phyloP scores from a whole-genome alignment of 2,888 invertebrate genomes.

The Sinopyrophorus schimmeli region DNA sequence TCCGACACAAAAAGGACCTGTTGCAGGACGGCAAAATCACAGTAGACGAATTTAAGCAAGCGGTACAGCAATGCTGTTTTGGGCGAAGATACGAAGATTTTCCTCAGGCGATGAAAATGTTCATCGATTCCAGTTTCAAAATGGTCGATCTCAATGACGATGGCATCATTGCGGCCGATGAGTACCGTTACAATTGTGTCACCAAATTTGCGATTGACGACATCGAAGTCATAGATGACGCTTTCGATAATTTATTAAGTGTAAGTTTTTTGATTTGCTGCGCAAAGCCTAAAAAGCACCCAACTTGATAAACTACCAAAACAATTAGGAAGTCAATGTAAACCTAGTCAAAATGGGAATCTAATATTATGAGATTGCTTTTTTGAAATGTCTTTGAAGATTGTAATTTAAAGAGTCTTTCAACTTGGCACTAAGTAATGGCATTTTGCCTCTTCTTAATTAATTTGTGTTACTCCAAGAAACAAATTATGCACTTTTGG shows the following conservation, averaged over 20 bases:
- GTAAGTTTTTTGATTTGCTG: too few species aligned
- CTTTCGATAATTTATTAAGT: conserved; percentile 73
- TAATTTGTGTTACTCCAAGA: conserved; percentile 11
- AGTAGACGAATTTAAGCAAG: conserved; percentile 79
- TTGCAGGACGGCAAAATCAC: conserved; percentile 80
- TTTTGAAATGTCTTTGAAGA: too few species aligned
- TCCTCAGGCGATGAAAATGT: conserved; percentile 84
- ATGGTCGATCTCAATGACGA: conserved; percentile 80
- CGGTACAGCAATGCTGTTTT: conserved; percentile 79
- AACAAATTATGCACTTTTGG: conserved; percentile 7
- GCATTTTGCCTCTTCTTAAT: conserved; percentile 9
- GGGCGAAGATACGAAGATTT: conserved; percentile 78
- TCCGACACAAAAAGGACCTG: conserved; percentile 47
- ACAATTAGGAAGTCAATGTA: too few species aligned
- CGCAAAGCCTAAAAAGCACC: neutral
- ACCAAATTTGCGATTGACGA: conserved; percentile 79
- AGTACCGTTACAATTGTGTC: conserved; percentile 82
- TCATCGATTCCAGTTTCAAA: conserved; percentile 82
- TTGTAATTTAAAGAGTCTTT: too few species aligned
- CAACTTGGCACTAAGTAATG: conserved; percentile 19
- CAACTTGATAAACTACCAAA: too few species aligned
- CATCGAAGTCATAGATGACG: conserved; percentile 74
- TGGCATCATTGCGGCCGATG: conserved; percentile 77
- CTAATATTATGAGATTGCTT: too few species aligned
- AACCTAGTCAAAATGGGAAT: too few species aligned